Conservation (phyloP, 2,888 invertebrate species). For the Patella pellucida region DNA sequence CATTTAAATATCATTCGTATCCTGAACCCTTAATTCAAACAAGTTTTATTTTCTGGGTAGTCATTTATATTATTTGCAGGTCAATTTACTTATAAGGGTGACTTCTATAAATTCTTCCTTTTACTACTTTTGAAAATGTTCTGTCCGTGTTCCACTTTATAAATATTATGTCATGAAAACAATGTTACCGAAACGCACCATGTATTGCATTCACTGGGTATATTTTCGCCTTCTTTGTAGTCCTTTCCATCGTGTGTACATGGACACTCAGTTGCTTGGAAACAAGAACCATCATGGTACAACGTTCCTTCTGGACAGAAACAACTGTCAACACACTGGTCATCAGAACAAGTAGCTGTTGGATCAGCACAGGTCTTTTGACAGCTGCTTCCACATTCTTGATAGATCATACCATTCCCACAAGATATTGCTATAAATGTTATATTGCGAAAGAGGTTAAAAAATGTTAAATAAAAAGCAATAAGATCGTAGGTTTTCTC, state of each 20-base stretch:
- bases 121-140: no score
- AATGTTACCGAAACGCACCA: constrained; percentile 48
- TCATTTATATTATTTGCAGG: no score
- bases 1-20: no score
- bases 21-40: no score
- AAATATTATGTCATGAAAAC: no score
- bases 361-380: constrained; percentile 80
- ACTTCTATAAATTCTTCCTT: no score
- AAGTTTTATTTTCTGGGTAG: no score
- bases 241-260: constrained; percentile 79
- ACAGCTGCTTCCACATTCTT: constrained; percentile 81
- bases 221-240: constrained; percentile 47
- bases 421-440: constrained; percentile 82
- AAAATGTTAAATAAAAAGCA: no score
- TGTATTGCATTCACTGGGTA: constrained; percentile 63
- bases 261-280: constrained; percentile 82
- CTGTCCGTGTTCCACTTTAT: no score
- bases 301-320: constrained; percentile 87
- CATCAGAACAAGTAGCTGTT: constrained; percentile 59
- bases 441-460: no score
- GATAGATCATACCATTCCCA: constrained; percentile 82
- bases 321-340: constrained; percentile 87
- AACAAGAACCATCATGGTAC: constrained; percentile 83
- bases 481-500: no score
- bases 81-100: no score